These are phyloP conservation scores for Orbicella faveolata DNA, from an alignment of 64 coral and sea anemone species.

Conservation along the genomic window DNA sequence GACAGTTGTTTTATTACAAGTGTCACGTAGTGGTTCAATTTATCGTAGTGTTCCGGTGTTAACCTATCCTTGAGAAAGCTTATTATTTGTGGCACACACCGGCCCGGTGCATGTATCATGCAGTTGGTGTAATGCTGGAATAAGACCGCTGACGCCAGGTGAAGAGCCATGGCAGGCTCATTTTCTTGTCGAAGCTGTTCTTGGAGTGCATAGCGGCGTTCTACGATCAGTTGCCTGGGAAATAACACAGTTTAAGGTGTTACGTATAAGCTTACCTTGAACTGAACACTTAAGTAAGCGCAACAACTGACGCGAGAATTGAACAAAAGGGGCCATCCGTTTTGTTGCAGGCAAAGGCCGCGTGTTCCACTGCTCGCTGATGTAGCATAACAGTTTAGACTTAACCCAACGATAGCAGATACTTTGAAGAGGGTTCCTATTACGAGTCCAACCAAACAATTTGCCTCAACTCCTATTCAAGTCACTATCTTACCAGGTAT, in stretches of 20 bases:
- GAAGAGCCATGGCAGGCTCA: slow-evolving; percentile 96
- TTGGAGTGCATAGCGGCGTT: slow-evolving; percentile 79
- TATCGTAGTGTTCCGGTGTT: slow-evolving; percentile 72
- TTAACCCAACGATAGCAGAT: neutral
- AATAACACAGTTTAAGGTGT: neutral
- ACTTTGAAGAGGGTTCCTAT: too few relatives aligned
- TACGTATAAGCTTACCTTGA: neutral
- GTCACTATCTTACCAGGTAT: too few relatives aligned
- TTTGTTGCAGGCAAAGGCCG: too few relatives aligned
- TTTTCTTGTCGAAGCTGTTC: slow-evolving; percentile 96
- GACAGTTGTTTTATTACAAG: slow-evolving; percentile 92
- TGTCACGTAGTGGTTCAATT: slow-evolving; percentile 73
- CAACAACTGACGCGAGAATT: too few relatives aligned
- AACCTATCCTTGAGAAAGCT: slow-evolving; percentile 59
- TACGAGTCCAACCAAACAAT: too few relatives aligned
- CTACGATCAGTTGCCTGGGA: slow-evolving; percentile 70
- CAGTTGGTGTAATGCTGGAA: slow-evolving; percentile 90
- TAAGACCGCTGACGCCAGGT: slow-evolving; percentile 79
- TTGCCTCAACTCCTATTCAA: too few relatives aligned
- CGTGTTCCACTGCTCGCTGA: too few relatives aligned
- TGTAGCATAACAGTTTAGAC: neutral
- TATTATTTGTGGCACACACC: slow-evolving; percentile 95
- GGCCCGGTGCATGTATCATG: slow-evolving; percentile 85
- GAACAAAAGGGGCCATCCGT: too few relatives aligned
- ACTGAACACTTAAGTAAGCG: neutral